Percentiles rank a stretch among this genome's conserved stretches.
Evolutionary conservation across 2,797 vertebrate species (phyloP).

Genomic region (Delichon dasypus): DNA sequence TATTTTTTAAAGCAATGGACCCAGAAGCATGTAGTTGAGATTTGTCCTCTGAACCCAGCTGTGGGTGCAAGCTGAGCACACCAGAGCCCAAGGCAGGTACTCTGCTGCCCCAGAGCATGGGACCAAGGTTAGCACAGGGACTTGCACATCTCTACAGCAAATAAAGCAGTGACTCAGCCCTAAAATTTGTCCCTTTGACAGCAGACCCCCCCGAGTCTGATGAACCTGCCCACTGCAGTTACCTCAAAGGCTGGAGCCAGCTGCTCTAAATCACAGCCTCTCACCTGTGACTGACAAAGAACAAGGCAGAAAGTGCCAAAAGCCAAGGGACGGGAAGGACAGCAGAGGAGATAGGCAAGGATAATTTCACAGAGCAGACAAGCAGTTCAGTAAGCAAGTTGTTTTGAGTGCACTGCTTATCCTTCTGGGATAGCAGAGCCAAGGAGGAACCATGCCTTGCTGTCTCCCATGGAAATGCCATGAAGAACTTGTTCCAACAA

Average conservation of each 20-base stretch:
- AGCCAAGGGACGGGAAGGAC: background rate
- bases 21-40: fast-evolving
- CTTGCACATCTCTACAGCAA: background rate
- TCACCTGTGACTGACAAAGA: background rate
- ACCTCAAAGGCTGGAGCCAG: background rate
- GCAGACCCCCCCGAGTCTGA: fast-evolving
- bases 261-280: background rate
- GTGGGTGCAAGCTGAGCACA: background rate
- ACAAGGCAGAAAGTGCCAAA: background rate
- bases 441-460: background rate
- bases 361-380: background rate
- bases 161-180: background rate
- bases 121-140: fast-evolving
- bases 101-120: fast-evolving
- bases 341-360: background rate
- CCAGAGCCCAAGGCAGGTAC: background rate
- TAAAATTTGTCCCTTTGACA: background rate
- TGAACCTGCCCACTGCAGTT: background rate
- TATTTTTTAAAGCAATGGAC: background rate
- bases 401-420: background rate
- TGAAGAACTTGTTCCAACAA: background rate
- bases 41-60: background rate
- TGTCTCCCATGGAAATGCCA: fast-evolving
- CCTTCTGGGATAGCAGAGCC: background rate
- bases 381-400: background rate